Base-by-base conservation (phyloP, 2,888 invertebrate species). In the Tuberolachnus salignus region DNA sequence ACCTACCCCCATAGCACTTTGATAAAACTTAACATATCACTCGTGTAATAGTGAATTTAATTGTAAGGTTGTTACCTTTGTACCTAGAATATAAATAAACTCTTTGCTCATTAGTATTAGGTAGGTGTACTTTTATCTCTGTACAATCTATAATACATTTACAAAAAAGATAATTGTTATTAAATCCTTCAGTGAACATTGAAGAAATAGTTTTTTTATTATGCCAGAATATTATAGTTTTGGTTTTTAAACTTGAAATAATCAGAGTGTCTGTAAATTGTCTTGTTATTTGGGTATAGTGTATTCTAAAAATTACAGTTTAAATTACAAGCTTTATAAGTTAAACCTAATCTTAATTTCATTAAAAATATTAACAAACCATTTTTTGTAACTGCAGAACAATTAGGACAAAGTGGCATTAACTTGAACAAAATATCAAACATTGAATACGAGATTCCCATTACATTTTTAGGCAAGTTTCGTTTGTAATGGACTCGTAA, bases 281-380 rank as follows among this genome's bases (percentile, higher is more conserved):
- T 57, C 57, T 57, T 23, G 57, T 23, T 57, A 57, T 23, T 57
- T 21, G 21, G 9, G 57, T 57, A 10, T 23, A 23, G 21, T 57
- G 57, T 23, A 57, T 11, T 57, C 57, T 23, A 57, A 57, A 57
- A 57, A 57, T 3, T 57, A 57, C 57, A 23, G 57, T 11, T 3
- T 23, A 57, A 53, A n/a, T n/a, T n/a, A n/a, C n/a, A n/a, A n/a
- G 53, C 4, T 4, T 4, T 9, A 53, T 53, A 53, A 19, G 53
- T 53, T n/a, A n/a, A 53, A 9, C 57, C 57, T 57, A 57, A 57
- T 57, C 23, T 57, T 23, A 57, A 57, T 57, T 57, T 57, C 57
- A 57, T 57, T 23, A 57, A 57, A 23, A 57, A 57, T 57, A 57
- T 57, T 57, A 57, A 57, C 23, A 57, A 21, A 10, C 23, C 57